Conservation (phyloP, 2,797 vertebrate genomes). For the Philypnodon macrostomus region DNA sequence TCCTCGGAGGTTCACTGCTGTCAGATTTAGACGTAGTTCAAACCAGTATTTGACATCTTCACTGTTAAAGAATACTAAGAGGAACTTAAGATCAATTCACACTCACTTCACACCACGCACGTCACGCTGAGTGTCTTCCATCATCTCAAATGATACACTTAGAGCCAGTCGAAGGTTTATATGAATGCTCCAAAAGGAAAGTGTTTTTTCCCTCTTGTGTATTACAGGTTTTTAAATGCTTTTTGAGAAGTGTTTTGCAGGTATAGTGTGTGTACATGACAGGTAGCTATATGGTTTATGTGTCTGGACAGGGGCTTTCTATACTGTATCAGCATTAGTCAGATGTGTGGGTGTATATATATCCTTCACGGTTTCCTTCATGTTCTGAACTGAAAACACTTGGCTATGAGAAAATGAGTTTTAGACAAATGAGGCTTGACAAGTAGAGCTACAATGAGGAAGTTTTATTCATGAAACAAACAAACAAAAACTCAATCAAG, state of each 20-base stretch:
- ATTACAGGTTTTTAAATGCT: conserved; percentile 6
- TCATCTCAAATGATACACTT: conserved; percentile 39
- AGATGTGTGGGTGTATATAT: too few relatives aligned
- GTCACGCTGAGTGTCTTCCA: conserved; percentile 39
- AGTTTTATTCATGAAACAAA: too few relatives aligned
- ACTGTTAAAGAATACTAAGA: conserved; percentile 26
- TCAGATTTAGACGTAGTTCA: conserved; percentile 47
- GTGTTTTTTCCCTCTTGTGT: conserved; percentile 2
- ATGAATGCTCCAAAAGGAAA: conserved; percentile 19
- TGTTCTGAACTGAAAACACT: not conserved
- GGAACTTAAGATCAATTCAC: conserved; percentile 49
- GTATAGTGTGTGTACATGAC: conserved; percentile 11
- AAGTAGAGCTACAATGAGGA: not conserved
- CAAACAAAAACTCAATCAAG: too few relatives aligned
- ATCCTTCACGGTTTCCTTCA: too few relatives aligned
- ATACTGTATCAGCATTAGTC: not conserved
- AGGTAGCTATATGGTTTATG: conserved; percentile 17
- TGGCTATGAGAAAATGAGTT: not conserved
- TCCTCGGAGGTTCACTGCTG: conserved; percentile 40
- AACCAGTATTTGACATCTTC: conserved; percentile 47
- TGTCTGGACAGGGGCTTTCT: not conserved
- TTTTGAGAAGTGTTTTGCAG: conserved; percentile 1
- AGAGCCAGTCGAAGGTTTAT: conserved; percentile 31
- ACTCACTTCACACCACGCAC: conserved; percentile 48
- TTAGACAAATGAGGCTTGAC: not conserved